Conservation (phyloP, 1,140 invertebrate species). For the Melanaphis sacchari region DNA sequence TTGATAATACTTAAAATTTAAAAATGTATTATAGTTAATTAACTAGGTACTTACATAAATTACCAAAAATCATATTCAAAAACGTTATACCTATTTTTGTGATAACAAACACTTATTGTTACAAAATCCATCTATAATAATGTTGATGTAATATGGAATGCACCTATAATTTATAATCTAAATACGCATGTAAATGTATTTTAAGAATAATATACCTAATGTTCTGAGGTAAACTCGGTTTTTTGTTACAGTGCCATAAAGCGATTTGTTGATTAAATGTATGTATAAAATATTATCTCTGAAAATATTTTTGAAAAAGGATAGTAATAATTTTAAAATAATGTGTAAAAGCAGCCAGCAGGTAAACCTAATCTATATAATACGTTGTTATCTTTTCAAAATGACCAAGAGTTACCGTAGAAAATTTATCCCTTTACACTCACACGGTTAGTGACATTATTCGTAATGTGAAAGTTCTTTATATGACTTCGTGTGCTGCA, state of each 20-base stretch:
- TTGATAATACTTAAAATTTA: too few species aligned
- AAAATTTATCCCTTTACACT: background rate
- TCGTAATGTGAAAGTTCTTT: background rate
- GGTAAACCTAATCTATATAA: background rate
- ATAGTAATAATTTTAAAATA: conserved; percentile 35
- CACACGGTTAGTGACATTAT: background rate
- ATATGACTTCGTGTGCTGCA: background rate
- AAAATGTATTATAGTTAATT: too few species aligned
- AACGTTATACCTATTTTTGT: too few species aligned
- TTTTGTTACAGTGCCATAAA: background rate
- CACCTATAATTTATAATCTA: background rate
- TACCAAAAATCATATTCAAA: too few species aligned
- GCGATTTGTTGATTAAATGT: background rate
- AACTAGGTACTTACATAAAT: too few species aligned
- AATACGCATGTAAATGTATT: background rate
- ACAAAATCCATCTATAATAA: too few species aligned
- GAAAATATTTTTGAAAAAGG: conserved; percentile 8
- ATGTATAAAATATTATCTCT: conserved; percentile 18
- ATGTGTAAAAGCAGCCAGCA: background rate
- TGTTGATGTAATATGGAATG: too few species aligned
- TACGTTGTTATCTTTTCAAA: background rate
- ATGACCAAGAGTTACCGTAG: background rate
- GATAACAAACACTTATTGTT: too few species aligned
- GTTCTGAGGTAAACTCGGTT: background rate
- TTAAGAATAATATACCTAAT: conserved; percentile 12